A percentile compares a stretch with the other conserved stretches of the same genome.
Conservation (phyloP, 2,888 invertebrate species). For the Altica lythri region DNA sequence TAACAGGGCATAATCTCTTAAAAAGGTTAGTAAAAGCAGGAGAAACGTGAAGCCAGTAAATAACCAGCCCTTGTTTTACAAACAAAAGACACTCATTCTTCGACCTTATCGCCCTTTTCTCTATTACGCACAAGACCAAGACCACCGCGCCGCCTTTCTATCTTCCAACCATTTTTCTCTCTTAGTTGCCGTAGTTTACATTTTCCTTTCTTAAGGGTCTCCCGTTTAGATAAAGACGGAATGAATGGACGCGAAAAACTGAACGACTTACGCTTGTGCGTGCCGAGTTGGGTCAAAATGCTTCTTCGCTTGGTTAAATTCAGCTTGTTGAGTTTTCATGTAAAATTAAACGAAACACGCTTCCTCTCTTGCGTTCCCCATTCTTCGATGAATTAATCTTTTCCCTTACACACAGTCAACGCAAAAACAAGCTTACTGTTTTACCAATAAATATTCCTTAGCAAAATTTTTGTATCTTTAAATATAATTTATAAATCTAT, state of each 20-base stretch:
- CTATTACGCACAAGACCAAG: constrained; percentile 36
- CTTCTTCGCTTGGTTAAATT: constrained; percentile 11
- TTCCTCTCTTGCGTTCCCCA: constrained; percentile 3
- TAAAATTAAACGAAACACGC: constrained; percentile 18
- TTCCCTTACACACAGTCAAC: too few relatives aligned
- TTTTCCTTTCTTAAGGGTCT: constrained; percentile 22
- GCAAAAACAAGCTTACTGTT: too few relatives aligned
- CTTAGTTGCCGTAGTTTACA: constrained; percentile 23
- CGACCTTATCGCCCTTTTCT: constrained; percentile 46
- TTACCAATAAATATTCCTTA: too few relatives aligned
- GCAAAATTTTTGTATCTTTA: too few relatives aligned
- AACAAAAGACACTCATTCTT: constrained; percentile 47
- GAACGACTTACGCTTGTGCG: constrained; percentile 8
- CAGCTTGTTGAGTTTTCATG: constrained; percentile 17
- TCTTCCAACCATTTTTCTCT: constrained; percentile 31
- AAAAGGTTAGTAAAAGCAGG: constrained; percentile 32
- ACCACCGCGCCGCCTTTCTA: constrained; percentile 31
- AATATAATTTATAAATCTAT: too few relatives aligned
- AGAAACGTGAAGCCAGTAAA: constrained; percentile 41
- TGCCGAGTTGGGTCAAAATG: constrained; percentile 4
- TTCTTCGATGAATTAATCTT: constrained; percentile 3
- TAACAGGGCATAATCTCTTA: constrained; percentile 34
- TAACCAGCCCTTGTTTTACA: constrained; percentile 45
- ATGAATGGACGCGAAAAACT: constrained; percentile 10
- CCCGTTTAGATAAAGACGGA: constrained; percentile 13